Conservation (phyloP, 2,888 invertebrate genomes). For the Coelinius sp. region DNA sequence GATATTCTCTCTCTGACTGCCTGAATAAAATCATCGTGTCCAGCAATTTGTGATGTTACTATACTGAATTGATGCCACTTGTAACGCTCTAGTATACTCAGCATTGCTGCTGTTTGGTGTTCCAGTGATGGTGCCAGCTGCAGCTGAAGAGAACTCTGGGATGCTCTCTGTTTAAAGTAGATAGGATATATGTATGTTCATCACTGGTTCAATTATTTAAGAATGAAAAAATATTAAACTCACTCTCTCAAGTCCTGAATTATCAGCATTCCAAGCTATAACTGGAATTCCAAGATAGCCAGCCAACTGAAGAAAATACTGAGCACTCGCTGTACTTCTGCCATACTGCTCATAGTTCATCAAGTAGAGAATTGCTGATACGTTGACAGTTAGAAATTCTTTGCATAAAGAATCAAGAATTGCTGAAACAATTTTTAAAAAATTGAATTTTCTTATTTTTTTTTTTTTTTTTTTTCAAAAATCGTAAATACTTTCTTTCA, state of each 20-base stretch:
- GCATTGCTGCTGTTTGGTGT: conserved; percentile 97
- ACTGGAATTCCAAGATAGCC: conserved; percentile 96
- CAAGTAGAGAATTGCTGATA: conserved; percentile 92
- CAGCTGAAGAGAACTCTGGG: conserved; percentile 89
- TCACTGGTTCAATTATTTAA: not conserved
- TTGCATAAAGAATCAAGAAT: conserved; percentile 91
- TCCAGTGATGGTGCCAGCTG: conserved; percentile 97
- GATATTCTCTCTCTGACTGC: conserved; percentile 90
- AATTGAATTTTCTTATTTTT: not conserved
- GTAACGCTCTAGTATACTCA: conserved; percentile 94
- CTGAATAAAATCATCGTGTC: conserved; percentile 96
- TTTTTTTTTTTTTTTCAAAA: no score
- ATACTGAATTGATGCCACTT: conserved; percentile 97
- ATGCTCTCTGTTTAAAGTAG: conserved; percentile 74
- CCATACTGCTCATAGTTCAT: conserved; percentile 97
- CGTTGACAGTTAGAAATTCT: conserved; percentile 90
- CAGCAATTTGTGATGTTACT: conserved; percentile 93
- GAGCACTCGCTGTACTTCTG: conserved; percentile 92
- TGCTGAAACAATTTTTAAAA: conserved; percentile 73
- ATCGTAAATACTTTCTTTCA: not conserved
- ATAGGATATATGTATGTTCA: not conserved
- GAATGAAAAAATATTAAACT: conserved; percentile 53
- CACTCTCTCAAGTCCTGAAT: conserved; percentile 84
- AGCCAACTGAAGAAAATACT: conserved; percentile 93
- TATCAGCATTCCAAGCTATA: conserved; percentile 98